phyloP scores from a whole-genome alignment of 2,797 vertebrate species.

The Eremophila alpestris region DNA sequence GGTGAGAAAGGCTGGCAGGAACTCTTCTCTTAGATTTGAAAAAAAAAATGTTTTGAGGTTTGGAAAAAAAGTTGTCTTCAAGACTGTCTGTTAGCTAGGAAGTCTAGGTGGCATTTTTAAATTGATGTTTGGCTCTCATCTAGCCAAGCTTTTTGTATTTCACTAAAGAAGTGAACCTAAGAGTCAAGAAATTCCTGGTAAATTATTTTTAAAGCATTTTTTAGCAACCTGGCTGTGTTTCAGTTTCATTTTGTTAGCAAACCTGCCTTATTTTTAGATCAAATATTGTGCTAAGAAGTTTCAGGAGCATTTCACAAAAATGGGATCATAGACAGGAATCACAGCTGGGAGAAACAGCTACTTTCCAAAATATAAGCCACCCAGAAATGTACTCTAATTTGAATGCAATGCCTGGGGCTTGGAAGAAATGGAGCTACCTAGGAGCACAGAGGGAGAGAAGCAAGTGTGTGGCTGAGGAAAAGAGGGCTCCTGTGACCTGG shows the following conservation, averaged over 20 bases:
- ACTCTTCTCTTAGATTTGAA: neutral
- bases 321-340: neutral
- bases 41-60: neutral
- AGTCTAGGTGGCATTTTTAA: neutral
- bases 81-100: neutral
- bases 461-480: neutral
- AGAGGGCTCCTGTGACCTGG: neutral
- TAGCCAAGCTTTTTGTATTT: neutral
- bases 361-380: constrained; percentile 37
- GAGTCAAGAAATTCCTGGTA: neutral
- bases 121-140: neutral
- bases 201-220: neutral
- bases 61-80: neutral
- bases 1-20: neutral
- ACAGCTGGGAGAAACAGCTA: constrained; percentile 11
- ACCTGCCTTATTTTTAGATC: neutral
- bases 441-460: neutral
- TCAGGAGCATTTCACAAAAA: constrained; percentile 2
- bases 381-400: neutral
- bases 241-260: neutral
- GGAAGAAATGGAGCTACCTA: neutral
- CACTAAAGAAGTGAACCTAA: neutral
- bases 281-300: neutral
- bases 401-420: neutral
- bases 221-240: neutral